Base-by-base conservation (phyloP, 2,113 vertebrate species). In the Chrysemys picta region DNA sequence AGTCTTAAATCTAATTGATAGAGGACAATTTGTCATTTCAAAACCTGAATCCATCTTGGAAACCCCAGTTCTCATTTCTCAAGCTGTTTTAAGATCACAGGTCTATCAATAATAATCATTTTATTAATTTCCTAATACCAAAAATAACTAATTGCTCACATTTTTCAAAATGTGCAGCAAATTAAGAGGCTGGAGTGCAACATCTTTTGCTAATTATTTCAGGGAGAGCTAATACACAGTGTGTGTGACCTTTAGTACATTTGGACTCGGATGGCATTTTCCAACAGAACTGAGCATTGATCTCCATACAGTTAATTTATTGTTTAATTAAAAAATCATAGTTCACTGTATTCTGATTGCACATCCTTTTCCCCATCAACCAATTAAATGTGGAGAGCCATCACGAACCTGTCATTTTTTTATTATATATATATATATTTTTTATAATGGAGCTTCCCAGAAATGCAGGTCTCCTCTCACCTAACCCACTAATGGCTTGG, bases 271-370 rank as follows among this genome's bases (percentile, higher is more conserved):
- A 93, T 97, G 96, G 94, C 96, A 96, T 96, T 98, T 97, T 94
- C 96, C 96, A 96, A 96, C 95, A 94, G 96, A 97, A 98, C 96
- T 97, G 95, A 93, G 57, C 97, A 98, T 97, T 97, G 97, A 98
- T 98, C 97, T 91, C 72, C 54, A 83, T 85, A 45, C 88, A 91
- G 94, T 84, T 97, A 97, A 97, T 98, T 96, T 97, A 98, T 98
- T 97, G 97, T 97, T 98, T 97, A 97, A 97, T 98, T 97, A 96
- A 95, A 95, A 96, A 96, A 97, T 97, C 89, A 97, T 97, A 91
- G 59, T 84, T 91, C 97, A 83, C 84, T 95, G 92, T 91, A 88
- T 65, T 96, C 96, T 96, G 97, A 97, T 97, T 95, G 91, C 93
- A 96, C 93, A 96, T 96, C 95, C 96, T 97, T 96, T 95, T 29